These are phyloP conservation scores for Heterochromis multidens DNA, from an alignment of 2,113 vertebrate species.

Conservation along the genomic window DNA sequence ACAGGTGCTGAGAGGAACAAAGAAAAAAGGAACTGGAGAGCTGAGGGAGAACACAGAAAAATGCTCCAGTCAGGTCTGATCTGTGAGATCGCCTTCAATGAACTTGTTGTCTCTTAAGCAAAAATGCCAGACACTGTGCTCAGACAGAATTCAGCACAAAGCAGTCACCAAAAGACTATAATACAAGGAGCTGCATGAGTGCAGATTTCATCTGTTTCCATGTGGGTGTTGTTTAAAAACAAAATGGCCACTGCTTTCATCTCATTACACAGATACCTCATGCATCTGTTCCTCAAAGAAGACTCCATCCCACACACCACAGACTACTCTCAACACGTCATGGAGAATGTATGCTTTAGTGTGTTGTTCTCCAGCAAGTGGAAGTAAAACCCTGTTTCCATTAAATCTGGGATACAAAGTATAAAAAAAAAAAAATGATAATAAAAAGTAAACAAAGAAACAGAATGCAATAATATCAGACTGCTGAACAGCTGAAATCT, in stretches of 20 bases:
- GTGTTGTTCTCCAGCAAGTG: background rate
- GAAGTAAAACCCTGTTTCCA: too few relatives aligned
- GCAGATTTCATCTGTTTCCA: background rate
- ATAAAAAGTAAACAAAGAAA: background rate
- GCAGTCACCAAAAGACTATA: background rate
- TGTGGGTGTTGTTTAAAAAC: background rate
- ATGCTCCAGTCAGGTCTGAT: conserved; percentile 42
- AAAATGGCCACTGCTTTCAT: conserved; percentile 12
- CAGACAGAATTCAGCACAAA: background rate
- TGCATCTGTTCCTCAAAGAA: conserved; percentile 4
- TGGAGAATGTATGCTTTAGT: background rate
- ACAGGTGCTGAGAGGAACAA: background rate
- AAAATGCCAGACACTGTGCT: background rate
- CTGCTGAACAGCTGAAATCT: background rate
- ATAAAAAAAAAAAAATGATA: background rate
- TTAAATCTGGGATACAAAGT: background rate
- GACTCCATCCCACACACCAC: background rate
- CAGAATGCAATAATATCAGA: background rate
- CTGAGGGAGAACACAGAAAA: conserved; percentile 4
- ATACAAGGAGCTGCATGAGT: background rate
- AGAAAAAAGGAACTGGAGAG: background rate
- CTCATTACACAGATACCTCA: background rate
- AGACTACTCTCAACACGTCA: background rate
- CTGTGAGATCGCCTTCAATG: conserved; percentile 58
- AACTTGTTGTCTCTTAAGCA: conserved; percentile 24